Conservation (phyloP, 2,113 vertebrate genomes). For the Petaurus breviceps region DNA sequence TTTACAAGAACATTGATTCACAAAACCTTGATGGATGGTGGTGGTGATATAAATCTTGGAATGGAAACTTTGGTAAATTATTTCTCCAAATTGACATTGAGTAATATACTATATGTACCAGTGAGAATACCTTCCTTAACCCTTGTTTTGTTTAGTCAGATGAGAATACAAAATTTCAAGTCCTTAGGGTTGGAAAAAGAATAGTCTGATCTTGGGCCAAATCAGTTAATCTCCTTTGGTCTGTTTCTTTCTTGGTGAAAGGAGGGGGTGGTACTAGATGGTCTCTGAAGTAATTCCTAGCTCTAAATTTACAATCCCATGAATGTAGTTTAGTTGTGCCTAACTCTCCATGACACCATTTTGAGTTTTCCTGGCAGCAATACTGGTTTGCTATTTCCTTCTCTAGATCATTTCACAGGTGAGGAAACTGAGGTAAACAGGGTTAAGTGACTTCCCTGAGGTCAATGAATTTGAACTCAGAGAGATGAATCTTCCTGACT, state of each 20-base stretch:
- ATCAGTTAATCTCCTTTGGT: background rate
- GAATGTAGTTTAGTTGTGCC: background rate
- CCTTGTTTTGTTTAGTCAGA: background rate
- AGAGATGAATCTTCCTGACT: background rate
- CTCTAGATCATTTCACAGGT: background rate
- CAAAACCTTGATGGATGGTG: background rate
- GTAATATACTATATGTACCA: background rate
- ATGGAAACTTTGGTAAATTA: background rate
- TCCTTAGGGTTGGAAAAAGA: background rate
- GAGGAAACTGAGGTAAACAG: background rate
- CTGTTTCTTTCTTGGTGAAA: background rate
- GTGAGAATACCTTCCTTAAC: background rate
- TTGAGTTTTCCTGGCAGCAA: background rate
- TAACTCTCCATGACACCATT: background rate
- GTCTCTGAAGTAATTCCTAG: background rate
- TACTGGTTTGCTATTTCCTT: background rate
- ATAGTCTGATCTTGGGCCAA: background rate
- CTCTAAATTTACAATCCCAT: background rate
- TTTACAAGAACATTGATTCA: background rate
- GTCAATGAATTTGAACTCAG: background rate
- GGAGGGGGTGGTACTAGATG: background rate
- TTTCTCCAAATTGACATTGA: background rate
- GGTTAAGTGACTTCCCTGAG: background rate
- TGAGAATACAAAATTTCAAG: background rate
- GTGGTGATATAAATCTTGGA: background rate